A percentile compares a stretch with the other conserved stretches of the same genome.
These are phyloP conservation scores for Craseonycteris thonglongyai DNA, from an alignment of 2,113 vertebrate species.

Conservation along the genomic window DNA sequence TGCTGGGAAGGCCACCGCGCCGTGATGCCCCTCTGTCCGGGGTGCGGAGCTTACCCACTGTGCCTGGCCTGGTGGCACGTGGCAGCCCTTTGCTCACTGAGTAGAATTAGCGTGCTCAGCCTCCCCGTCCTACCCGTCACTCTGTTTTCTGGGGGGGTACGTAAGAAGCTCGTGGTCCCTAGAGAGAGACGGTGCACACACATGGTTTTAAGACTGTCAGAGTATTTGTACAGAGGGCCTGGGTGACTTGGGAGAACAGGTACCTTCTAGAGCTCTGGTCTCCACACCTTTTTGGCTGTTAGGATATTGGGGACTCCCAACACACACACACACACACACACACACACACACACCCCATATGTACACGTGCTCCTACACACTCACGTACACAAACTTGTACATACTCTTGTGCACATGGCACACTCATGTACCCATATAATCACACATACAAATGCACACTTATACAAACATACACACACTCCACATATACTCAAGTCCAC, in stretches of 20 bases:
- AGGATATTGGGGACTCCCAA: not conserved
- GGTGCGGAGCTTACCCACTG: no score
- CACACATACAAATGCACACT: no score
- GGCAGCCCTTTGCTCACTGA: not conserved
- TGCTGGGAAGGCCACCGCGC: no score
- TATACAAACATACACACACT: no score
- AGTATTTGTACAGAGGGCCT: fast-evolving
- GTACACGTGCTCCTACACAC: not conserved
- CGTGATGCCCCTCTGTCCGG: no score
- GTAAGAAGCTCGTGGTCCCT: no score
- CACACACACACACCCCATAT: fast-evolving
- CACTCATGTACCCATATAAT: fast-evolving
- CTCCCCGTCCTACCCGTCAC: not conserved
- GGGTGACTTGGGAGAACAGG: not conserved
- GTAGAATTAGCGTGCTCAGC: not conserved
- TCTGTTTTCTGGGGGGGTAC: not conserved
- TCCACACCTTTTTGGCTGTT: not conserved
- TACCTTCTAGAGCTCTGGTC: not conserved
- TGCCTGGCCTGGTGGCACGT: not conserved
- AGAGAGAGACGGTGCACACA: no score
- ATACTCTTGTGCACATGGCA: fast-evolving
- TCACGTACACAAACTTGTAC: no score
- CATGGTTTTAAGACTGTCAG: fast-evolving
- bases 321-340: not conserved
- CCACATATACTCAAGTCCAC: not conserved